Percentiles rank a stretch among this genome's conserved stretches.
phyloP scores from a whole-genome alignment of 2,113 vertebrate species.

The Mesembrinibis cayennensis region DNA sequence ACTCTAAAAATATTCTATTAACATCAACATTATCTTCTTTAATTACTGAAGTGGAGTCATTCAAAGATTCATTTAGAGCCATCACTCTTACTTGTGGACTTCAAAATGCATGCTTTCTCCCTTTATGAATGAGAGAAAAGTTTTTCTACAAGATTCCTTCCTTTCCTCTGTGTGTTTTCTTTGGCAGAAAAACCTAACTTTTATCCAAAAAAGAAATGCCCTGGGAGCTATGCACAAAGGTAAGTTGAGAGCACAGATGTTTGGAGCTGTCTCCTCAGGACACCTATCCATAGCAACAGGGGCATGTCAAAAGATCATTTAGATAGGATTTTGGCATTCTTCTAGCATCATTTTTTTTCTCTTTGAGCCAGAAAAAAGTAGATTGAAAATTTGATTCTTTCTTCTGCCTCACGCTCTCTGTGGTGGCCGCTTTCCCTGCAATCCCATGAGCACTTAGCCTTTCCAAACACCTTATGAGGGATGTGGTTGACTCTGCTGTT shows the following conservation, averaged over 20 bases:
- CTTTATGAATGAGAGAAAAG: neutral
- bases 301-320: neutral
- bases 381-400: neutral
- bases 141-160: neutral
- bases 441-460: neutral
- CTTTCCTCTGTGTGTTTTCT: neutral
- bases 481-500: neutral
- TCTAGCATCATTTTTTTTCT: neutral
- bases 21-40: neutral
- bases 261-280: neutral
- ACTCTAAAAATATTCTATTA: neutral
- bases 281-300: neutral
- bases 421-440: neutral
- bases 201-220: neutral
- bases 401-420: accelerated
- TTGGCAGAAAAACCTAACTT: neutral
- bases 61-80: neutral
- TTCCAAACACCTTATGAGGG: neutral
- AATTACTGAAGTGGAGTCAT: neutral
- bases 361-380: neutral
- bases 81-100: neutral
- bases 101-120: neutral
- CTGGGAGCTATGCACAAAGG: neutral
- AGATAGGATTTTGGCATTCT: neutral
- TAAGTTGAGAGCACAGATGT: neutral